Evolutionary conservation across 37 sponge, comb jelly and placozoan genomes (phyloP).

Genomic region (Crambe crambe): DNA sequence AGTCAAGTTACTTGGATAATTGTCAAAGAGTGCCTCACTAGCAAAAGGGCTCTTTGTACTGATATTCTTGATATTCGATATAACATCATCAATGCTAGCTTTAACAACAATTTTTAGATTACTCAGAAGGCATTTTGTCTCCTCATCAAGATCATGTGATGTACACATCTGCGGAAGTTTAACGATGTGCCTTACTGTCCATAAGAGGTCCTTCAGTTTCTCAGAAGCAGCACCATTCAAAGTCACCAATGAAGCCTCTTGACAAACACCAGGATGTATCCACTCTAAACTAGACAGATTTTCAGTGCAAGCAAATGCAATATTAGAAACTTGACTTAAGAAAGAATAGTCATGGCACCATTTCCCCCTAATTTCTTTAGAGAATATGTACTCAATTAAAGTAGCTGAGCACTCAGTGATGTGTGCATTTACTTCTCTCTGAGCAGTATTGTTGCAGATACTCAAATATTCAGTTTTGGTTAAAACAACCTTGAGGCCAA

Average conservation of each 20-base stretch:
- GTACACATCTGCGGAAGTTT: neutral
- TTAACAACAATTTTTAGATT: too few species aligned
- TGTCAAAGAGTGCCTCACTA: too few species aligned
- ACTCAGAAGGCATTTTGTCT: too few species aligned
- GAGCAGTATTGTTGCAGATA: too few species aligned
- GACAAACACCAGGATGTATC: neutral
- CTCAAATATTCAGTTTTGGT: too few species aligned
- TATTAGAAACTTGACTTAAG: too few species aligned
- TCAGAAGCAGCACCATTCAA: neutral
- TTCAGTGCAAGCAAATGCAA: too few species aligned
- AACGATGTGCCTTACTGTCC: conserved; percentile 55
- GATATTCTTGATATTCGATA: conserved; percentile 31
- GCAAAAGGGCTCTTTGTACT: neutral
- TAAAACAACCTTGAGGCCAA: neutral
- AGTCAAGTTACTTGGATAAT: too few species aligned
- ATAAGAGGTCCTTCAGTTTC: conserved; percentile 8
- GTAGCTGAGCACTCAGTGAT: too few species aligned
- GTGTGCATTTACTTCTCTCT: too few species aligned
- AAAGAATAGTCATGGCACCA: neutral
- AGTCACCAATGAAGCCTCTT: neutral
- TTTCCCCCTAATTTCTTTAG: neutral
- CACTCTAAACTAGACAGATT: neutral
- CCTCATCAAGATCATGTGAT: neutral
- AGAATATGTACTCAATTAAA: too few species aligned
- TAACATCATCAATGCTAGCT: conserved; percentile 53